A percentile compares a stretch with the other conserved stretches of the same genome.
phyloP scores from a whole-genome alignment of 1,140 invertebrate genomes.

The Bombus superbus region DNA sequence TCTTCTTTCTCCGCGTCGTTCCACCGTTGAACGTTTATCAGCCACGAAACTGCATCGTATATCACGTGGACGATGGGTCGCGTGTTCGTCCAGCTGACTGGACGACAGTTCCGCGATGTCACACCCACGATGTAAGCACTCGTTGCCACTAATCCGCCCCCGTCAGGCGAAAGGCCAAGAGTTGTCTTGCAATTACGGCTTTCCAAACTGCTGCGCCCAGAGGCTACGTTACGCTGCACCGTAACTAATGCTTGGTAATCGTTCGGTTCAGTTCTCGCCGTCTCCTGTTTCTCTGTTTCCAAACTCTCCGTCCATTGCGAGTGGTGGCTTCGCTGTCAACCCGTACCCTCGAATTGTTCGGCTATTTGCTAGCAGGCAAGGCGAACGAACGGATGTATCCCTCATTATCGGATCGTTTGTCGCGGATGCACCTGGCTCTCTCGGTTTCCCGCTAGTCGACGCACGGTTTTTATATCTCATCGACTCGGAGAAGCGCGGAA shows the following conservation, averaged over 20 bases:
- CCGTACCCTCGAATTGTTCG: background rate
- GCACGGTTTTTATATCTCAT: conserved; percentile 14
- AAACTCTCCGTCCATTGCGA: conserved; percentile 3
- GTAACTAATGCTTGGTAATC: conserved; percentile 50
- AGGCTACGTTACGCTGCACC: conserved; percentile 30
- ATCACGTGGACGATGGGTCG: conserved; percentile 45
- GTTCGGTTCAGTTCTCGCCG: conserved; percentile 43
- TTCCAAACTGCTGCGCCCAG: conserved; percentile 44
- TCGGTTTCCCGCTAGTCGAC: background rate
- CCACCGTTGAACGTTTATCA: background rate
- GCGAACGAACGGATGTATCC: conserved; percentile 16
- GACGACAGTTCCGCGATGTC: conserved; percentile 61
- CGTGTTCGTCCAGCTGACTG: conserved; percentile 49
- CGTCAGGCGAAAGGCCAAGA: conserved; percentile 39
- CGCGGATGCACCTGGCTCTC: background rate
- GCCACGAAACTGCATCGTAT: conserved; percentile 36
- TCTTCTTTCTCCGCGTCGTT: background rate
- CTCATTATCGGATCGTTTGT: conserved; percentile 39
- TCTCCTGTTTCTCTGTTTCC: conserved; percentile 33
- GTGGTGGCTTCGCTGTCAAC: conserved; percentile 1
- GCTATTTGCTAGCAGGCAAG: conserved; percentile 11
- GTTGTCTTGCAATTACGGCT: conserved; percentile 57
- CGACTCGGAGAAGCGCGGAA: background rate
- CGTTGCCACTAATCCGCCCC: conserved; percentile 30
- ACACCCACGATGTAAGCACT: conserved; percentile 47